Percentiles rank a stretch among this genome's conserved stretches.
phyloP scores from a whole-genome alignment of 2,113 vertebrate genomes.

The Gasterosteus nipponicus region DNA sequence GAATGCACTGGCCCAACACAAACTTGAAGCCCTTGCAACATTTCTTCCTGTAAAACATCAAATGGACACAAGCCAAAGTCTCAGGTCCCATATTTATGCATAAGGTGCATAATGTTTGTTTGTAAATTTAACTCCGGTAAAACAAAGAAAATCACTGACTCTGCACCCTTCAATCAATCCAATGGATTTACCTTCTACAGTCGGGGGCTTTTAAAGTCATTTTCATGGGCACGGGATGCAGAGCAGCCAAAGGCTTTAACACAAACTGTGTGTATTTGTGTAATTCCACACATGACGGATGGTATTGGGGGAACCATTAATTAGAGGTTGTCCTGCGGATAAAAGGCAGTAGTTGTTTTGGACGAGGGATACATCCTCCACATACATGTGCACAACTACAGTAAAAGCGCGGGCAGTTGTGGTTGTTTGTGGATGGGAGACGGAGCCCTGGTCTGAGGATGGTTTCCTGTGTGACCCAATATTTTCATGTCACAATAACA shows the following conservation, averaged over 20 bases:
- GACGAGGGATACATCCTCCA: background rate
- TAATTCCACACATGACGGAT: background rate
- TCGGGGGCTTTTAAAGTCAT: slow-evolving; percentile 20
- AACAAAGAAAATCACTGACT: slow-evolving; percentile 32
- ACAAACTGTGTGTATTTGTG: background rate
- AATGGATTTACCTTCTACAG: background rate
- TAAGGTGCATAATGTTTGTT: background rate
- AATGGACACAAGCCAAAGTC: slow-evolving; percentile 43
- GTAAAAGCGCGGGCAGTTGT: background rate
- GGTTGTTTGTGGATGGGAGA: slow-evolving; percentile 11
- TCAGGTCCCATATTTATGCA: background rate
- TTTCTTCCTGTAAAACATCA: slow-evolving; percentile 89
- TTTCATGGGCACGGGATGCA: slow-evolving; percentile 18
- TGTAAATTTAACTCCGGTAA: slow-evolving; percentile 15
- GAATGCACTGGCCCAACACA: slow-evolving; percentile 97
- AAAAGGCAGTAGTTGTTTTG: background rate
- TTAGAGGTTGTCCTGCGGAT: background rate
- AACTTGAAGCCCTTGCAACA: slow-evolving; percentile 98
- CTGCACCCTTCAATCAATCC: background rate
- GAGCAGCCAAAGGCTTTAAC: slow-evolving; percentile 10
- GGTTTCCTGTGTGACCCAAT: slow-evolving; percentile 51
- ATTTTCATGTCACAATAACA: slow-evolving; percentile 68
- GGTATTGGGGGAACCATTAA: background rate
- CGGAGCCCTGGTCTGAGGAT: slow-evolving; percentile 44
- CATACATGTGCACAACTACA: too few species aligned